Evolutionary conservation across 2,888 invertebrate species (phyloP).

Genomic region (Rhorus exstirpatorius): DNA sequence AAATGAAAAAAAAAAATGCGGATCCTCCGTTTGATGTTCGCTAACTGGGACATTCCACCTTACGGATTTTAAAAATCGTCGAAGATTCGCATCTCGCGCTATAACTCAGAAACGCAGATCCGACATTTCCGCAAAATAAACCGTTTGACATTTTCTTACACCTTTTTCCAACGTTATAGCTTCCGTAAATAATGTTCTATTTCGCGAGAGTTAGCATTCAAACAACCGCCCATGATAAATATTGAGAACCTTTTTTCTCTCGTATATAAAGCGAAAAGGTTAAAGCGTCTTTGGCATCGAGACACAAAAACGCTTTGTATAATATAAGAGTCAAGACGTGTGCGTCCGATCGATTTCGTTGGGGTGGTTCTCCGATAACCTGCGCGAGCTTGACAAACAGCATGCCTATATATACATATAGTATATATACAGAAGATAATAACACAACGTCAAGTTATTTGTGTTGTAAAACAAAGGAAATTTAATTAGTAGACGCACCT

Average conservation of each 20-base stretch:
- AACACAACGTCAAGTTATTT: not conserved
- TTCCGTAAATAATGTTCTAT: slow-evolving; percentile 62
- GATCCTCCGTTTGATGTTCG: too few species aligned
- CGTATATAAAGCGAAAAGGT: slow-evolving; percentile 55
- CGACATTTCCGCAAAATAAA: slow-evolving; percentile 49
- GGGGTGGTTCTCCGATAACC: slow-evolving; percentile 44
- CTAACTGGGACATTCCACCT: too few species aligned
- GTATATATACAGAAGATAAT: too few species aligned
- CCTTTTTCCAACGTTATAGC: slow-evolving; percentile 42
- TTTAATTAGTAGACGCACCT: too few species aligned
- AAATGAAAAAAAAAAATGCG: too few species aligned
- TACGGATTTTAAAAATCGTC: too few species aligned
- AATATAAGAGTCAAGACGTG: slow-evolving; percentile 17
- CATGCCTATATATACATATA: too few species aligned
- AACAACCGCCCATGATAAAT: slow-evolving; percentile 61
- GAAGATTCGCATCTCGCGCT: too few species aligned
- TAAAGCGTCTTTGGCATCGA: slow-evolving; percentile 54
- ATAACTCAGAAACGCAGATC: not conserved
- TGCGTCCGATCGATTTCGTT: slow-evolving; percentile 62
- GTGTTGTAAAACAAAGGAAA: not conserved
- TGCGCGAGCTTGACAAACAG: slow-evolving; percentile 21
- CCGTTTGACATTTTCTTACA: slow-evolving; percentile 62
- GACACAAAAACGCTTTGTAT: slow-evolving; percentile 4
- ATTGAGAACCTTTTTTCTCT: slow-evolving; percentile 45
- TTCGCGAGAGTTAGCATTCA: slow-evolving; percentile 35